Evolutionary conservation across 2,113 vertebrate species (phyloP).

Genomic region (Bubo blakistoni): DNA sequence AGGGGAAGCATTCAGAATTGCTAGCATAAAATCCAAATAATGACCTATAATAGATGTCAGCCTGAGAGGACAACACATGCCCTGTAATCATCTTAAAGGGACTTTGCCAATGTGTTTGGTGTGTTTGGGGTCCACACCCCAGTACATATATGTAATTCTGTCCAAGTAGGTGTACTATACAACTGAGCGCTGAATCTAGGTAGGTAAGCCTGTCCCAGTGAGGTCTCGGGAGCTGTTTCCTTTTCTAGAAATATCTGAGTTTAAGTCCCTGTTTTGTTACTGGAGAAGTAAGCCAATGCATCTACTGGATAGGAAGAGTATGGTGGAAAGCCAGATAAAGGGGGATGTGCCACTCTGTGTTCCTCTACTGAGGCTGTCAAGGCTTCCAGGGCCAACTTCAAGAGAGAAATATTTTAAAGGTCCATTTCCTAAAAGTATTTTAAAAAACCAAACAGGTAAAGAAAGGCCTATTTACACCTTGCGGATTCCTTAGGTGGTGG

Average conservation of each 20-base stretch:
- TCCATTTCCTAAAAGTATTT: not conserved
- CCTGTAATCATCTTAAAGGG: not conserved
- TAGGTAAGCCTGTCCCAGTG: not conserved
- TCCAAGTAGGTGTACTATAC: not conserved
- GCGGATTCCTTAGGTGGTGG: not conserved
- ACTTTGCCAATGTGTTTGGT: not conserved
- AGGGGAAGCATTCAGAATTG: slow-evolving; percentile 1
- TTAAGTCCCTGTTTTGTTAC: not conserved
- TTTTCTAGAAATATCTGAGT: not conserved
- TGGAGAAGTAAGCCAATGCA: not conserved
- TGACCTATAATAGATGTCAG: not conserved
- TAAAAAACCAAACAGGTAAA: not conserved
- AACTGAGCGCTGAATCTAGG: not conserved
- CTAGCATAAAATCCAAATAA: slow-evolving; percentile 15
- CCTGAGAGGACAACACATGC: not conserved
- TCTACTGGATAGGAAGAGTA: not conserved
- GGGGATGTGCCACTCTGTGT: not conserved
- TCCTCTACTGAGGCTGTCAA: not conserved
- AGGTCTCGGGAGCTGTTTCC: not conserved
- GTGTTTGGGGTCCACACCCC: not conserved
- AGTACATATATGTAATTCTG: not conserved
- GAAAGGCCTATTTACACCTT: not conserved
- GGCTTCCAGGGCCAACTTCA: not conserved
- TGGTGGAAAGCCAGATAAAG: not conserved
- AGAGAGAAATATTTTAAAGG: not conserved